A percentile compares a stretch with the other conserved stretches of the same genome.
Conservation (phyloP, 2,797 vertebrate genomes). For the Anolis apletophallus region DNA sequence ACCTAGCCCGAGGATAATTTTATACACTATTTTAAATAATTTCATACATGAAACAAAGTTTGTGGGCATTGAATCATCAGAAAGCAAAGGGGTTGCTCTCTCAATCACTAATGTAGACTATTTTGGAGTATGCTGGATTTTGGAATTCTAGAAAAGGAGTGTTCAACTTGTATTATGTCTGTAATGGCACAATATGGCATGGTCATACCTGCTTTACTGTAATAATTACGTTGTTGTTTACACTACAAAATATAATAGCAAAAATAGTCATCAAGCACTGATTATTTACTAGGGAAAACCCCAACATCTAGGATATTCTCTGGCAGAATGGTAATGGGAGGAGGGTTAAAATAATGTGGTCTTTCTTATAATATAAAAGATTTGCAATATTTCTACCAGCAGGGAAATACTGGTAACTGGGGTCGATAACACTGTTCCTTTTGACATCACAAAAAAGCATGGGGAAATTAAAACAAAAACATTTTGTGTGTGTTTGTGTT, state of each 20-base stretch:
- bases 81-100: no score
- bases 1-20: no score
- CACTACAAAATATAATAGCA: conserved; percentile 1
- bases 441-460: not conserved
- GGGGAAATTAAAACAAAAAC: not conserved
- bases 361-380: not conserved
- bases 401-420: not conserved
- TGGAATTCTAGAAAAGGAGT: no score
- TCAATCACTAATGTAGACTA: no score
- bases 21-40: no score
- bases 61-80: no score
- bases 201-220: not conserved
- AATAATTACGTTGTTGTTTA: not conserved
- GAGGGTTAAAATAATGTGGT: not conserved
- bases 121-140: no score
- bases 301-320: not conserved
- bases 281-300: not conserved
- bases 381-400: not conserved
- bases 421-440: not conserved
- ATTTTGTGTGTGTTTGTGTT: not conserved
- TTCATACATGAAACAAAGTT: no score
- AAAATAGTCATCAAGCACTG: not conserved
- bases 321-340: not conserved
- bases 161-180: not conserved
- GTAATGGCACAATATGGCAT: not conserved